Evolutionary conservation across 2,797 vertebrate species (phyloP), one percentile per base, ranked within the genome.

Genomic region (Lacerta viridis): DNA sequence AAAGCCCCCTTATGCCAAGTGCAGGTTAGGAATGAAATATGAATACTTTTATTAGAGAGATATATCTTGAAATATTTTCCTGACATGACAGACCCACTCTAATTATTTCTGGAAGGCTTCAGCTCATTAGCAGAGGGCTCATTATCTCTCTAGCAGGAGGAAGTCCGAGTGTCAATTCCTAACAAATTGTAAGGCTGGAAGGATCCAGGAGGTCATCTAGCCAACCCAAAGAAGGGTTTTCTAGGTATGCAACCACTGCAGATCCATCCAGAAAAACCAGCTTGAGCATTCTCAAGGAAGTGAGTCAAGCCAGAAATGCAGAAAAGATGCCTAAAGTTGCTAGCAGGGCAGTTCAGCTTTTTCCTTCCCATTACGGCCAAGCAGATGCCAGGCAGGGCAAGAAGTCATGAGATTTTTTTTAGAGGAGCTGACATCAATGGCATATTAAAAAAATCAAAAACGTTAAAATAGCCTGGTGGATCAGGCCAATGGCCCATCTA

Each of bases 71-170:
- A 66, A 20, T 71, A 85, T 90, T 91, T 80, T 80, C 88, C 79
- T 82, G 75, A 5, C 55, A 50, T 88, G 84, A 74, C 68, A 80
- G 84, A 71, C 79, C 55, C 27, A 77, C 8, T 76, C 68, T 94
- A 93, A 95, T 92, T 95, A 92, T 94, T 29, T 90, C 91, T 92
- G 89, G 7, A 92, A 80, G 36, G 59, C n/a, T 88, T 92, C 92
- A 90, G 82, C 91, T 92, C 93, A 89, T 95, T 93, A 94, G 83
- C 80, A 76, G 0, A 71, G 88, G 1, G n/a, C 76, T 80, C 59
- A 39, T 75, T 85, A 80, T 50, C 76, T 66, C 39, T 66, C 69
- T 0, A 43, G 43, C 59, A 75, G 18, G 64, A 79, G 46, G 46
- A 59, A 84, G 36, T 36, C 82, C 11, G 20, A 18, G 39, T 2